Percentiles rank a stretch among this genome's conserved stretches.
Evolutionary conservation across 2,113 vertebrate species (phyloP).

Genomic region (Ahaetulla prasina): DNA sequence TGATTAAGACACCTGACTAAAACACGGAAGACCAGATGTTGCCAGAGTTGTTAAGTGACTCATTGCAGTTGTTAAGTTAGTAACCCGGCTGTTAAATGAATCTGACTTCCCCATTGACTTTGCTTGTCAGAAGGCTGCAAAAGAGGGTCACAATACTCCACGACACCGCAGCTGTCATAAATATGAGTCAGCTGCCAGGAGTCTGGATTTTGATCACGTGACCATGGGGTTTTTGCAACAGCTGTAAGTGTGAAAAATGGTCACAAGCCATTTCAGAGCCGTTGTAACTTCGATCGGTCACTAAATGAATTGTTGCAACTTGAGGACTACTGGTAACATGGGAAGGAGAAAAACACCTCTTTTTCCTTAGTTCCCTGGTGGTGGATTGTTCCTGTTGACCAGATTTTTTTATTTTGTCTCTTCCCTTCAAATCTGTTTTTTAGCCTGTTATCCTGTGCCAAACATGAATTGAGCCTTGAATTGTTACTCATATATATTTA

Average conservation of each 20-base stretch:
- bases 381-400: background rate
- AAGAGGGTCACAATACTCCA: background rate
- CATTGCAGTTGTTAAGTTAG: too few species aligned
- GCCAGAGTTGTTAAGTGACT: too few species aligned
- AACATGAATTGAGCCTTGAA: background rate
- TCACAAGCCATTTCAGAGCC: constrained; percentile 9
- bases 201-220: background rate
- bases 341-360: constrained; percentile 24
- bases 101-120: background rate
- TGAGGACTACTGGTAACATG: constrained; percentile 2
- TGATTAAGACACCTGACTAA: background rate
- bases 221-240: background rate
- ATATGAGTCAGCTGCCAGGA: background rate
- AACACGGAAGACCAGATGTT: background rate
- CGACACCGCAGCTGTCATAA: background rate
- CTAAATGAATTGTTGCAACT: too few species aligned
- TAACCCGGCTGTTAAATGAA: too few species aligned
- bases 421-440: background rate
- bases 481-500: background rate
- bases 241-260: background rate
- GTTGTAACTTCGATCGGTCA: background rate
- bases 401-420: background rate
- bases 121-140: background rate
- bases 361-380: background rate
- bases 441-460: background rate